A percentile compares a stretch with the other conserved stretches of the same genome.
Evolutionary conservation across 2,888 invertebrate species (phyloP).

Genomic region (Boloria euphrosyne): DNA sequence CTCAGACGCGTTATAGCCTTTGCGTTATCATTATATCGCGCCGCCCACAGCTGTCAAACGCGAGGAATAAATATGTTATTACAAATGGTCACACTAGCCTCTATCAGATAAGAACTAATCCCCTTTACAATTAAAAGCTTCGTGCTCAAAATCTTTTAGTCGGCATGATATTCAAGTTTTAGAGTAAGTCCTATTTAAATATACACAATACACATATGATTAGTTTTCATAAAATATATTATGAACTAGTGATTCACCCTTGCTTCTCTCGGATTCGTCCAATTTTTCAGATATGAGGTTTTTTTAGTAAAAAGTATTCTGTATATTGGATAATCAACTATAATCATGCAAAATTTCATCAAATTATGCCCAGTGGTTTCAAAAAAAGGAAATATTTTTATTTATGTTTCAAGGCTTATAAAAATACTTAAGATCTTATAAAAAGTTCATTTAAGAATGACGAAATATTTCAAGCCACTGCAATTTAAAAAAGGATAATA

Average conservation of each 20-base stretch:
- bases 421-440: no score
- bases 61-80: slow-evolving; percentile 80
- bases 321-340: no score
- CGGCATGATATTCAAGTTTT: slow-evolving; percentile 54
- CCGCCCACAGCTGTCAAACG: slow-evolving; percentile 79
- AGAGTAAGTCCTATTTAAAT: slow-evolving; percentile 28
- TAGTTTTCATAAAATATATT: background rate
- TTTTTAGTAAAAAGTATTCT: no score
- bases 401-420: no score
- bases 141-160: slow-evolving; percentile 57
- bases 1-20: slow-evolving; percentile 43
- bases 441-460: no score
- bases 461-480: no score
- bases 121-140: slow-evolving; percentile 79
- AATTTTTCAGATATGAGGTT: no score
- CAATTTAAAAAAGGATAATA: background rate
- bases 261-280: no score
- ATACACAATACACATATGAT: background rate
- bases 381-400: no score
- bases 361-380: no score
- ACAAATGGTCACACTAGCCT: slow-evolving; percentile 70
- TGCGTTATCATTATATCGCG: slow-evolving; percentile 64
- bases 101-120: slow-evolving; percentile 77
- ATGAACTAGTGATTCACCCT: background rate
- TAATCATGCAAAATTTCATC: no score